Evolutionary conservation across 2,888 invertebrate genomes (phyloP).

Genomic region (Oasisia sp.): DNA sequence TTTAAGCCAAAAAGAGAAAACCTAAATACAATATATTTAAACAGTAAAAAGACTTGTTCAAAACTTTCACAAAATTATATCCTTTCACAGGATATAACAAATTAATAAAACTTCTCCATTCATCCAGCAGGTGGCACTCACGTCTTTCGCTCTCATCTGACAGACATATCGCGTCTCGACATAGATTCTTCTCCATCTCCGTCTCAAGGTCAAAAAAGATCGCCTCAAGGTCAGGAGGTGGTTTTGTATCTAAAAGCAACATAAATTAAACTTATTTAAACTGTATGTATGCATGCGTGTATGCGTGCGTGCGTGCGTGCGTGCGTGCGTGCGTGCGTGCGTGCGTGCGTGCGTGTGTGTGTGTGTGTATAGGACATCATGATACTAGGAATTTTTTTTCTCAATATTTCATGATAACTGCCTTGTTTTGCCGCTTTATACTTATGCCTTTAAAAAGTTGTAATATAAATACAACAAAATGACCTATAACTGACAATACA

Average conservation of each 20-base stretch:
- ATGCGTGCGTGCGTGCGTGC: too few species aligned
- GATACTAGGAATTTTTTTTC: too few species aligned
- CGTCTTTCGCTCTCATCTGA: constrained; percentile 72
- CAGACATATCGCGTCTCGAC: constrained; percentile 83
- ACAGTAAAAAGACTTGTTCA: neutral
- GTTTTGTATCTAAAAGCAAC: constrained; percentile 44
- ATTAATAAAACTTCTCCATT: neutral
- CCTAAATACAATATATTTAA: neutral
- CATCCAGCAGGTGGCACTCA: constrained; percentile 49
- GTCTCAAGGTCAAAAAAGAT: constrained; percentile 90
- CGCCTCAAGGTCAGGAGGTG: constrained; percentile 71
- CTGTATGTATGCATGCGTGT: neutral
- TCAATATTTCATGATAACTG: too few species aligned
- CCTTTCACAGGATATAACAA: neutral
- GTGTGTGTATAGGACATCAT: too few species aligned
- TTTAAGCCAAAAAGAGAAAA: constrained; percentile 8
- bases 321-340: too few species aligned
- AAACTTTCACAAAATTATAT: constrained; percentile 14
- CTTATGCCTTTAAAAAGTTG: too few species aligned
- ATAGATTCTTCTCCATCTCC: constrained; percentile 83
- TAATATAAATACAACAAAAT: too few species aligned
- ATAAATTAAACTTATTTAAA: neutral
- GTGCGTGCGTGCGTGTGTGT: too few species aligned
- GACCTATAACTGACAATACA: neutral
- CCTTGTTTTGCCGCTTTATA: too few species aligned